A percentile compares a stretch with the other conserved stretches of the same genome.
phyloP scores from a whole-genome alignment of 1,140 invertebrate genomes.

The Apis florea region DNA sequence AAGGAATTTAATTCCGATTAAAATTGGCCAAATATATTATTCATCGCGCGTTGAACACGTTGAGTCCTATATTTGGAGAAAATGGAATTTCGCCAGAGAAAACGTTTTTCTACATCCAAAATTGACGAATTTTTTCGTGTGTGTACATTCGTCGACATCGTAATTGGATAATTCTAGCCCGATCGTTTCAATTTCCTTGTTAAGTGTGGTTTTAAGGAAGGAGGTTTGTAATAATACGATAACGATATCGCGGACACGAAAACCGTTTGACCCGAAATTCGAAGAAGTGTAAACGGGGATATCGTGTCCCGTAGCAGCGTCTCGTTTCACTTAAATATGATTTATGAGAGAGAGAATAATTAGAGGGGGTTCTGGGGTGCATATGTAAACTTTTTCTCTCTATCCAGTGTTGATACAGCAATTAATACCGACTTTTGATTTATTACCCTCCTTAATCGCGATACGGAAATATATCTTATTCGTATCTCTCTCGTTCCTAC shows the following conservation, averaged over 20 bases:
- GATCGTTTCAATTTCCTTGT: constrained; percentile 38
- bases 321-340: constrained; percentile 17
- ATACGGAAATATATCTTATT: constrained; percentile 37
- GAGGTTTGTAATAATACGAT: constrained; percentile 18
- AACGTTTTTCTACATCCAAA: no score
- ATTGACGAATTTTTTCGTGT: background rate
- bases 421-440: constrained; percentile 56
- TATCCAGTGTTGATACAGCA: constrained; percentile 40
- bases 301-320: background rate
- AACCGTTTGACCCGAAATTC: constrained; percentile 8
- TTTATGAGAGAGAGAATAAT: constrained; percentile 46
- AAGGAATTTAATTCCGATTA: background rate
- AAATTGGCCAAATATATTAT: background rate
- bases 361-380: constrained; percentile 23
- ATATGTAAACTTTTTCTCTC: constrained; percentile 49
- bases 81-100: no score
- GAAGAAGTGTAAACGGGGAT: background rate
- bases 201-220: background rate
- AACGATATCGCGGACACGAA: constrained; percentile 37
- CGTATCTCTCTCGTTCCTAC: constrained; percentile 1
- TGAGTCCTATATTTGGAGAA: no score
- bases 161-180: constrained; percentile 18
- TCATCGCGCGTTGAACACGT: no score
- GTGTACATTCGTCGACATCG: background rate
- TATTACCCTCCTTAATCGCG: constrained; percentile 40